Evolutionary conservation across 2,797 vertebrate species (phyloP).

Genomic region (Amblyraja radiata): DNA sequence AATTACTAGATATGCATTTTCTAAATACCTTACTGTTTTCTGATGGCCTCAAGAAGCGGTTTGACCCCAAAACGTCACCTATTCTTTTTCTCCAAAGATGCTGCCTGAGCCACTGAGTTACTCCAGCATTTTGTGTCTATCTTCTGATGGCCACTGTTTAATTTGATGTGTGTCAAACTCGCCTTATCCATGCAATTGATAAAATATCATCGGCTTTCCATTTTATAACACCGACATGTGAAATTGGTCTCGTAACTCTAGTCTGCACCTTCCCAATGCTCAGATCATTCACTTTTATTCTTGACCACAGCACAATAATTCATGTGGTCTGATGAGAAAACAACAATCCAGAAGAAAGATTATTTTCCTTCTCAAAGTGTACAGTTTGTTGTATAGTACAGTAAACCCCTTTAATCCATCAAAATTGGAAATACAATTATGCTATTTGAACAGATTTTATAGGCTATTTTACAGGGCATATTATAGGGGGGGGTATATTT

Average conservation of each 20-base stretch:
- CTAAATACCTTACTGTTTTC: not conserved
- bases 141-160: not conserved
- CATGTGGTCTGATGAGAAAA: not conserved
- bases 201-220: not conserved
- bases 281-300: not conserved
- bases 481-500: too few relatives aligned
- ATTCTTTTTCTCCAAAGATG: too few relatives aligned
- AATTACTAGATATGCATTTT: not conserved
- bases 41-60: not conserved
- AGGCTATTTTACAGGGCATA: too few relatives aligned
- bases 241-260: not conserved
- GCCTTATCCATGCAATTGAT: not conserved
- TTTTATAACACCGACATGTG: not conserved
- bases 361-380: not conserved
- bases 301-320: not conserved
- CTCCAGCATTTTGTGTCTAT: too few relatives aligned
- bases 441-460: too few relatives aligned
- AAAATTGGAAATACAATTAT: too few relatives aligned
- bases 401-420: too few relatives aligned
- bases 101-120: too few relatives aligned
- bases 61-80: too few relatives aligned
- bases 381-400: not conserved
- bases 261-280: not conserved
- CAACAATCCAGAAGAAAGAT: not conserved
- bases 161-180: not conserved